Base-by-base conservation (phyloP, 2,888 invertebrate genomes). In the Caenorhabditis imperialis region DNA sequence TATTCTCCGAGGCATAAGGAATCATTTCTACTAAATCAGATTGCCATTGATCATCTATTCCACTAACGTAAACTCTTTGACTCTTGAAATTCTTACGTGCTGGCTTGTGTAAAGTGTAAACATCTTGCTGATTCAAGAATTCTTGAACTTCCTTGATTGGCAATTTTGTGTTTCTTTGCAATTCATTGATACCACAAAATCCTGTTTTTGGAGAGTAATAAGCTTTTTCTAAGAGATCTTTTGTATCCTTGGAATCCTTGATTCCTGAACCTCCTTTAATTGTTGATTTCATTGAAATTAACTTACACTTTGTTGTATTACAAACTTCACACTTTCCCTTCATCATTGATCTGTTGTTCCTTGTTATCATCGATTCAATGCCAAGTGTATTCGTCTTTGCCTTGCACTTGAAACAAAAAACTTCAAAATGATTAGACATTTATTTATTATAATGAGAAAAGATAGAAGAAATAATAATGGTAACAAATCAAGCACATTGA, bases 11-110 rank as follows among this genome's bases (percentile, higher is more conserved):
- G 14, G 75, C 33, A 47, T 81, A 81, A 6, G 67, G 70, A 48
- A 79, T 71, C 81, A 81, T 81, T 73, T 74, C 77, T 42, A 77
- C 79, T 7, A 81, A 72, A 65, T 81, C 81, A 22, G 81, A 75
- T 60, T 81, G 81, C 81, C 79, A 81, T 35, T 81, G 81, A 18
- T 81, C 74, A 65, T 81, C 81, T 14, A 70, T 74, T 3, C 38
- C 47, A 51, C 30, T 12, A 22, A 81, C 38, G 51, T 71, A 78
- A 37, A 81, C 79, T 72, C 77, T 62, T 73, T 75, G 44, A 53
- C 50, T 75, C 37, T 73, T 55, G 40, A 75, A 79, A 37, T 73
- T 75, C 37, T 79, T 79, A 5, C 70, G n/a, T 54, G 72, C 77
- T 62, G 78, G 78, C 55, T 78, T 79, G 25, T 79, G 79, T 25